Evolutionary conservation across 2,888 invertebrate genomes (phyloP), one percentile per base, ranked within the genome.

Genomic region (Hemithea aestivaria): DNA sequence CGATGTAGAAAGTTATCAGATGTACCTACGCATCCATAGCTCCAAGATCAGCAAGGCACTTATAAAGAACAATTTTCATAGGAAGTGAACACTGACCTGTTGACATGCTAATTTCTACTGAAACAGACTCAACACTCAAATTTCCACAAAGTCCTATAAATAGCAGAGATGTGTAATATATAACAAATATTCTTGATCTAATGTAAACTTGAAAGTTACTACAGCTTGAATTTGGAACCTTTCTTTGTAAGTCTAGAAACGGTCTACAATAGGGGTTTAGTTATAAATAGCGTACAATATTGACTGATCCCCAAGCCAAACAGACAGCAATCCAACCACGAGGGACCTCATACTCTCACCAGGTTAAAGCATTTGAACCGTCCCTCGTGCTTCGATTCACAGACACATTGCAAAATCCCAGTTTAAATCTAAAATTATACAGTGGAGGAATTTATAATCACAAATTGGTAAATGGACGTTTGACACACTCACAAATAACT

Each of bases 391-490:
- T 38, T 49, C 48, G 48, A 51, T 45, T 50, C 56, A 59, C 53
- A 58, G 58, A 62, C 55, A 65, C 62, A 69, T 70, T 70, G 73
- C 73, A 66, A 58, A 64, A 62, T 67, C 67, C 68, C 72, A 65
- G 58, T 54, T 57, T 57, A n/a, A 9, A 10, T 10, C 22, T 62
- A 58, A 62, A 51, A 66, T 40, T 80, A 83, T 80, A 84, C 83
- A 84, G 83, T 75, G 73, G 82, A 84, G 85, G 82, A 84, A 85
- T 77, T 66, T 49, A 53, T 48, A 56, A 64, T 51, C 59, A 69
- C 68, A 76, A 70, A 78, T 69, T 65, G 63, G 62, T 77, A 75
- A 77, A 78, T 82, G 82, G 83, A 83, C 83, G 78, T 75, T 73
- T 74, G 68, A 72, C 61, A 70, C 48, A 58, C 56, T 52, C 56